Base-by-base conservation (phyloP, 2,797 vertebrate species). In the Argentina silus region DNA sequence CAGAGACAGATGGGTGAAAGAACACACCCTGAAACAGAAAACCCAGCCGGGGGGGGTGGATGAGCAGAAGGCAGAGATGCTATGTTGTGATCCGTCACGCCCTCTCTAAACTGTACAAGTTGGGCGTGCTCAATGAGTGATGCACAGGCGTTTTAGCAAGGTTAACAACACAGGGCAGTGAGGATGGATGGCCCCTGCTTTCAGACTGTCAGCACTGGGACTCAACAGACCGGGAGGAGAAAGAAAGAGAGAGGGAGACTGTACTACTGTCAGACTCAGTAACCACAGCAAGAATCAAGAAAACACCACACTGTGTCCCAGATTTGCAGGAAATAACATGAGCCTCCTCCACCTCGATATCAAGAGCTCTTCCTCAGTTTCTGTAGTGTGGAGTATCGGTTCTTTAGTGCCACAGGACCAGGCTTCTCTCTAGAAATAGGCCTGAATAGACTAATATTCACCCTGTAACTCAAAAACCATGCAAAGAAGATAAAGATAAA, bases 161-260 rank as follows among this genome's bases (percentile, higher is more conserved):
- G 76, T 81, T 78, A 81, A 81, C 73, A 65, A 71, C 73, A 21
- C 44, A 19, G 67, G 73, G 53, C 19, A 23, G 6, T 1, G 42
- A 69, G 51, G 61, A 76, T 78, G 57, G 72, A 81, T 57, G 76
- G 36, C 53, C 43, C 50, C 56, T 50, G 57, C 60, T 75, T 70
- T 67, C 73, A 44, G 23, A 43, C 61, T 72, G 72, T 76, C 76
- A 78, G 73, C 27, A 17, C 21, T 7, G 55, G 68, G 65, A 75
- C 65, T 36, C 69, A 42, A 70, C 62, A 51, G 64, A 75, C 45
- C 8, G 53, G 15, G 36, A 62, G 21, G 43, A 51, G 48, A 43
- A 10, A 56, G 44, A 45, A 59, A 21, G 56, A 71, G 43, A 50
- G 27, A 71, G 48, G 4, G 55, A 21, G 12, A 19, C 5, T 36